These are phyloP conservation scores for Ariopsis seemanni DNA, from an alignment of 2,113 vertebrate genomes.

Conservation along the genomic window DNA sequence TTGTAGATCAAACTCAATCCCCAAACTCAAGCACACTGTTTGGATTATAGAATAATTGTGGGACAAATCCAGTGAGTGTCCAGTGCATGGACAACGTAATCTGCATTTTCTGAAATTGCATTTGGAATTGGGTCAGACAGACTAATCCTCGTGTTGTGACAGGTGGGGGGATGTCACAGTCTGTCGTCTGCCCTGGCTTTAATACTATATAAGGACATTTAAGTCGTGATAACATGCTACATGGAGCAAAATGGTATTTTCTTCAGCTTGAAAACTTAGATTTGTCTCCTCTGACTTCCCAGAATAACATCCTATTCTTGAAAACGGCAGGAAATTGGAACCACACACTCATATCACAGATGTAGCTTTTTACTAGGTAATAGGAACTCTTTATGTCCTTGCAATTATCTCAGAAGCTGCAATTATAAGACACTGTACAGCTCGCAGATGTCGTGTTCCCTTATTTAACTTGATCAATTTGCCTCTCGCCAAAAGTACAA, in stretches of 20 bases:
- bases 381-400: not conserved
- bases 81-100: slow-evolving; percentile 57
- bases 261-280: not conserved
- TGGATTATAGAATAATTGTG: slow-evolving; percentile 63
- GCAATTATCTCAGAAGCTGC: not conserved
- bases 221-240: not conserved
- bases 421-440: not conserved
- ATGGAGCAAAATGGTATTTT: not conserved
- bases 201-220: not conserved
- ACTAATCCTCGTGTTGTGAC: slow-evolving; percentile 52
- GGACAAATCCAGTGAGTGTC: slow-evolving; percentile 45
- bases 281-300: not conserved
- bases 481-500: not conserved
- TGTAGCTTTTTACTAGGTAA: not conserved
- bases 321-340: not conserved
- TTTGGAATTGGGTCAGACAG: slow-evolving; percentile 69
- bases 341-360: not conserved
- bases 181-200: slow-evolving; percentile 7
- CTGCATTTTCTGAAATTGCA: slow-evolving; percentile 70
- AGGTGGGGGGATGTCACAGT: not conserved
- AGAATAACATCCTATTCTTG: not conserved
- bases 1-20: not conserved
- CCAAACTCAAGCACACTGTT: slow-evolving; percentile 43
- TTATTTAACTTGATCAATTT: slow-evolving; percentile 10
- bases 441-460: not conserved